phyloP scores from a whole-genome alignment of 2,113 vertebrate species.

The Thomomys bottae region DNA sequence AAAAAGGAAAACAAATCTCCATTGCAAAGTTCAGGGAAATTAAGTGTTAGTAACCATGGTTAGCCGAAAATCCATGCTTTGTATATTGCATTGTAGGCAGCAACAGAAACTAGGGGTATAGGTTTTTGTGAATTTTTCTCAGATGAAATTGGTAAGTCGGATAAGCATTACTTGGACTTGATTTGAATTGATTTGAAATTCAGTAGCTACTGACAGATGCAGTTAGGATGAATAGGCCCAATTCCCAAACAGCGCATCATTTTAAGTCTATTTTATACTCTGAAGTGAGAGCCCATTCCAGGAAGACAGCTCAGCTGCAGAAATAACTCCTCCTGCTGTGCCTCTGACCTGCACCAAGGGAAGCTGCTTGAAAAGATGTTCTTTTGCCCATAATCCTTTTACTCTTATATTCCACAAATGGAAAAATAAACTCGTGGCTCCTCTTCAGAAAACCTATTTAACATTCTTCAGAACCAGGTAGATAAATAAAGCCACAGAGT shows the following conservation, averaged over 20 bases:
- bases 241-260: slow-evolving; percentile 65
- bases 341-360: slow-evolving; percentile 53
- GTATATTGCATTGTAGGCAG: neutral
- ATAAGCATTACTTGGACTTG: slow-evolving; percentile 55
- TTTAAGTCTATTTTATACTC: slow-evolving; percentile 69
- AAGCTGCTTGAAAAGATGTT: slow-evolving; percentile 46
- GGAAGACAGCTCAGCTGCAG: slow-evolving; percentile 63
- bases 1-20: slow-evolving; percentile 55
- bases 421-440: slow-evolving; percentile 57
- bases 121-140: slow-evolving; percentile 40
- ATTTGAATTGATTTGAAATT: slow-evolving; percentile 72
- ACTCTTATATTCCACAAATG: slow-evolving; percentile 1
- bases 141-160: slow-evolving; percentile 39
- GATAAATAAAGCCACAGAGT: slow-evolving; percentile 33
- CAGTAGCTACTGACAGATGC: slow-evolving; percentile 65
- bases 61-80: slow-evolving; percentile 10
- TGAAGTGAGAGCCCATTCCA: slow-evolving; percentile 63
- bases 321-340: slow-evolving; percentile 47
- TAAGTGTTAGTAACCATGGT: neutral
- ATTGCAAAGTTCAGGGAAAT: slow-evolving; percentile 51
- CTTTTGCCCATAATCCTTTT: slow-evolving; percentile 39
- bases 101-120: neutral
- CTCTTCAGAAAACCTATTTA: slow-evolving; percentile 52
- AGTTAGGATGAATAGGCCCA: slow-evolving; percentile 46
- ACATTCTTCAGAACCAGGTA: neutral